Percentiles rank a stretch among this genome's conserved stretches.
These are phyloP conservation scores for Mermis nigrescens DNA, from an alignment of 2,888 invertebrate genomes.

Conservation along the genomic window DNA sequence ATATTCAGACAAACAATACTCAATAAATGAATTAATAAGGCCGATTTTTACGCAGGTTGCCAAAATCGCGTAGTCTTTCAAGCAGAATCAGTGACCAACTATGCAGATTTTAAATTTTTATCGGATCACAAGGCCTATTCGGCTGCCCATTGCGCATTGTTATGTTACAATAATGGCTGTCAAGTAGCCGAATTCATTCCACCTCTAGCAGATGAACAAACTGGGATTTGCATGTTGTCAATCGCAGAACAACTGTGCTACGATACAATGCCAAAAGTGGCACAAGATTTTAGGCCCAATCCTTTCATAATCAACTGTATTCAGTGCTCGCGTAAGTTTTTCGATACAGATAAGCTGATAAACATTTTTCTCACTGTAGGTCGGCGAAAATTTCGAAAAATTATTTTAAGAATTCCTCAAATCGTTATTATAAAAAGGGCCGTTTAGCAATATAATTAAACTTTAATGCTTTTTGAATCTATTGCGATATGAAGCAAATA, in stretches of 20 bases:
- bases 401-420: no score
- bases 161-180: not conserved
- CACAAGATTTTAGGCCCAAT: not conserved
- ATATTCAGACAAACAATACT: no score
- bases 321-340: conserved; percentile 3
- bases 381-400: no score
- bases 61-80: not conserved
- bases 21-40: no score
- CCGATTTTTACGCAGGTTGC: no score
- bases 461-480: no score
- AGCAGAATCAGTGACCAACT: not conserved
- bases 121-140: not conserved
- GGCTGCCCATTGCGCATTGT: not conserved
- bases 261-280: not conserved
- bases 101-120: not conserved
- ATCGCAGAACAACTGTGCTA: not conserved
- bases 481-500: no score
- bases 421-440: no score
- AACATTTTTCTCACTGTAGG: no score
- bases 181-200: conserved; percentile 3
- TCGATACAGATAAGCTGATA: no score
- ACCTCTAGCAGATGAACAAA: not conserved
- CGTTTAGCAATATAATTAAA: no score
- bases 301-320: not conserved
- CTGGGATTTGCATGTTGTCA: not conserved